These are phyloP conservation scores for Gibbula magus DNA, from an alignment of 2,888 invertebrate genomes.

Conservation along the genomic window DNA sequence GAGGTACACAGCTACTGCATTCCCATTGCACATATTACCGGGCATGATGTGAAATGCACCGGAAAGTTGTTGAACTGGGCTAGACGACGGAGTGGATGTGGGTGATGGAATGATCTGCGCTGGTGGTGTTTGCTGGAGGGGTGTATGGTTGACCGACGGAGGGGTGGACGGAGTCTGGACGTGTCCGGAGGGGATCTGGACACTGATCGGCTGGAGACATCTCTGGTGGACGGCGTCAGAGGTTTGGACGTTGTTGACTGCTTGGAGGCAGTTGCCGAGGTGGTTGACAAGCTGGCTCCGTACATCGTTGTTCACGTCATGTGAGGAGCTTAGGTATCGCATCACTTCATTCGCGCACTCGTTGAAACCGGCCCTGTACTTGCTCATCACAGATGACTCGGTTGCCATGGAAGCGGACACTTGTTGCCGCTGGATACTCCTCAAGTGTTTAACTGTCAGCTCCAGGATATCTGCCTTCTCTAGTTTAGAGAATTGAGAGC, in stretches of 20 bases:
- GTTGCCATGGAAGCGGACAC: conserved; percentile 37
- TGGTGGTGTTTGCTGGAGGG: not conserved
- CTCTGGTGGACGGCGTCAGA: conserved; percentile 22
- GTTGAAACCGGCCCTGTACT: conserved; percentile 68
- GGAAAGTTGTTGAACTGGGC: conserved; percentile 39
- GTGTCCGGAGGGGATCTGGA: conserved; percentile 51
- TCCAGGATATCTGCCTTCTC: conserved; percentile 74
- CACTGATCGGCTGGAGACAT: conserved; percentile 51
- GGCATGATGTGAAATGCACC: conserved; percentile 56
- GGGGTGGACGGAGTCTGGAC: conserved; percentile 35
- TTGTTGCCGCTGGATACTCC: conserved; percentile 65
- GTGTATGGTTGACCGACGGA: conserved; percentile 38
- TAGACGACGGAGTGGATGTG: conserved; percentile 30
- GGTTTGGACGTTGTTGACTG: not conserved
- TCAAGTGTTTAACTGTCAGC: conserved; percentile 72
- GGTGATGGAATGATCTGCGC: conserved; percentile 25
- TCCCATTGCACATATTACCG: conserved; percentile 31
- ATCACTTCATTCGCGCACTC: conserved; percentile 71
- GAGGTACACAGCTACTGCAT: conserved; percentile 28
- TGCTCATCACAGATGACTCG: conserved; percentile 49
- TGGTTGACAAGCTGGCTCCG: conserved; percentile 63
- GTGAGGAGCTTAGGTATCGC: conserved; percentile 64
- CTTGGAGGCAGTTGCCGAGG: conserved; percentile 59
- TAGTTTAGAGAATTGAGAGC: conserved; percentile 71
- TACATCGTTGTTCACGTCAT: conserved; percentile 61